These are phyloP conservation scores for Drosophila ercepeae DNA, from an alignment of 1,140 invertebrate species.

Conservation along the genomic window DNA sequence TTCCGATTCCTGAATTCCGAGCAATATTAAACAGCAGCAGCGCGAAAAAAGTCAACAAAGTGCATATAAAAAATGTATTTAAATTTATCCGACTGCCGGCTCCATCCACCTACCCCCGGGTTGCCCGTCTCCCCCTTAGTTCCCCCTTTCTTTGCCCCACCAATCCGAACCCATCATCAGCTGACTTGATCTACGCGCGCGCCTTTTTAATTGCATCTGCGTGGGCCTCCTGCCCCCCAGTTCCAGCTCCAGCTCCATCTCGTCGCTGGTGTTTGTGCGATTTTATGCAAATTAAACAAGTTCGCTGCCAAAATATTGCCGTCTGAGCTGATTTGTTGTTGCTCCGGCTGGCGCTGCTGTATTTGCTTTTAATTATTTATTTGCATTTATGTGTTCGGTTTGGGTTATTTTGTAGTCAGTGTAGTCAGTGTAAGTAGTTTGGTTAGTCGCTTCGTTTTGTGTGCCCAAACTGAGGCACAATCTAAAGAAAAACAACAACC, in stretches of 20 bases:
- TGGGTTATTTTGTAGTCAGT: slow-evolving; percentile 20
- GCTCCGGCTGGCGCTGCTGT: slow-evolving; percentile 26
- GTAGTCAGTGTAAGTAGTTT: slow-evolving; percentile 52
- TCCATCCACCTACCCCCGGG: slow-evolving; percentile 5
- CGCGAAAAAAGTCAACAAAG: slow-evolving; percentile 51
- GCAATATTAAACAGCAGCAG: slow-evolving; percentile 14
- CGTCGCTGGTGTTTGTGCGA: slow-evolving; percentile 12
- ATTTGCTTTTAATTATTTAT: slow-evolving; percentile 79
- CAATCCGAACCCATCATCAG: slow-evolving; percentile 57
- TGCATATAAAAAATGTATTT: slow-evolving; percentile 76
- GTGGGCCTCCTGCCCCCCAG: slow-evolving; percentile 16
- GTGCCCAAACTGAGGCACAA: slow-evolving; percentile 18
- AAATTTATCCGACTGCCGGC: slow-evolving; percentile 49
- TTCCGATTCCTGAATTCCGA: slow-evolving; percentile 54
- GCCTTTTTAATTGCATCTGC: slow-evolving; percentile 58
- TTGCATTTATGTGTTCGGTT: slow-evolving; percentile 50
- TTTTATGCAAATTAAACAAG: slow-evolving; percentile 78
- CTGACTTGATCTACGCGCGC: slow-evolving; percentile 63
- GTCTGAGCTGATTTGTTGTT: slow-evolving; percentile 47
- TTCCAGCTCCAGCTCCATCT: slow-evolving; percentile 2
- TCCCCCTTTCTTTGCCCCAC: not conserved
- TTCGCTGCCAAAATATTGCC: slow-evolving; percentile 73
- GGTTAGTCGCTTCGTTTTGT: slow-evolving; percentile 34
- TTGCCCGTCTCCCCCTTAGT: not conserved
- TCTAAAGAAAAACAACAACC: not conserved